phyloP scores from a whole-genome alignment of 2,888 invertebrate species.

The Caenorhabditis sp. region DNA sequence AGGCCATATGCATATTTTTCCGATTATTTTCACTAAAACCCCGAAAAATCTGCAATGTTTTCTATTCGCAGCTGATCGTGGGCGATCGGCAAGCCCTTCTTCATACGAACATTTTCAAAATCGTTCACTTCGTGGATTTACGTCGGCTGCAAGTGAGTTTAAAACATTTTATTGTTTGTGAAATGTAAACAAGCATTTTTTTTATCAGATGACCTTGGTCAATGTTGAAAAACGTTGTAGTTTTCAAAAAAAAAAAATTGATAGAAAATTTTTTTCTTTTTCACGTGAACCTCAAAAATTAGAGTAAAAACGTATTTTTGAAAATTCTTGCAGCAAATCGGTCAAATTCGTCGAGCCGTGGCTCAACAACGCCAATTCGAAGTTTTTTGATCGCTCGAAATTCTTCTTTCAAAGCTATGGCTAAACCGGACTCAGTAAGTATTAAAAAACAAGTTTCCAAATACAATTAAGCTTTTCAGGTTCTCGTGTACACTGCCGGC shows the following conservation, averaged over 20 bases:
- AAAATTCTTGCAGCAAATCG: slow-evolving; percentile 36
- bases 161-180: background rate
- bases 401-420: slow-evolving; percentile 27
- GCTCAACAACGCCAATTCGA: slow-evolving; percentile 5
- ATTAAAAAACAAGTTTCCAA: slow-evolving; percentile 2
- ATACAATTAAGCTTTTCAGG: slow-evolving; percentile 29
- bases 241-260: background rate
- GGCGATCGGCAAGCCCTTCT: slow-evolving; percentile 27
- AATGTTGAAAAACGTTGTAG: background rate
- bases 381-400: slow-evolving; percentile 6
- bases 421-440: slow-evolving; percentile 47
- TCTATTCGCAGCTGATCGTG: slow-evolving; percentile 28
- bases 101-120: slow-evolving; percentile 36
- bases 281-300: background rate
- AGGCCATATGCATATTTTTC: background rate
- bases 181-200: background rate
- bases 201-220: background rate
- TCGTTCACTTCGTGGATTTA: slow-evolving; percentile 37
- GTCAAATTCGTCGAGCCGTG: slow-evolving; percentile 12
- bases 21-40: background rate
- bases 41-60: too few relatives aligned
- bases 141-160: slow-evolving; percentile 34
- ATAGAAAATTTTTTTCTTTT: background rate
- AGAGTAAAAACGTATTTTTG: too few relatives aligned
- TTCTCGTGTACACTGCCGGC: slow-evolving; percentile 65